A percentile compares a stretch with the other conserved stretches of the same genome.
Conservation (phyloP, 1,140 invertebrate genomes). For the Drosophila seguyi region DNA sequence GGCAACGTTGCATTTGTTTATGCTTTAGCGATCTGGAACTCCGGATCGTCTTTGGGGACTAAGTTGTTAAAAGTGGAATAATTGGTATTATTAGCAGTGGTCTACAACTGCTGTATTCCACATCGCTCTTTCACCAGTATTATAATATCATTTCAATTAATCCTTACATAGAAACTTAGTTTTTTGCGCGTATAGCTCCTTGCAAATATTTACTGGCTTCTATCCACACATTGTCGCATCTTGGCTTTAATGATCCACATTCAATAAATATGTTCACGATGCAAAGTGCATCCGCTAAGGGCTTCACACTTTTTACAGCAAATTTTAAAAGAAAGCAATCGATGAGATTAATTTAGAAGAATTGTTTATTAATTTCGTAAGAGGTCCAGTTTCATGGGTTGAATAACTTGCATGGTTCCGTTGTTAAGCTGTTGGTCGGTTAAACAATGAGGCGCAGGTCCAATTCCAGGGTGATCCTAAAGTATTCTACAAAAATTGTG, state of each 20-base stretch:
- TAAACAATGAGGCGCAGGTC: too few relatives aligned
- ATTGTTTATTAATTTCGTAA: too few relatives aligned
- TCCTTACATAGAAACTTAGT: not conserved
- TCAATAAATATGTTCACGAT: slow-evolving; percentile 1
- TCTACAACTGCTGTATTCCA: not conserved
- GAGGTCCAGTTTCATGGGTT: too few relatives aligned
- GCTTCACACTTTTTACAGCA: too few relatives aligned
- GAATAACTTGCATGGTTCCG: too few relatives aligned
- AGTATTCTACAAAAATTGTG: too few relatives aligned
- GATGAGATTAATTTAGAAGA: too few relatives aligned
- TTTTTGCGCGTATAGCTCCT: too few relatives aligned
- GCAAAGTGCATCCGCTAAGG: slow-evolving; percentile 1
- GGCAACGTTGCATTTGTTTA: not conserved
- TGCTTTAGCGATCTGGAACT: not conserved
- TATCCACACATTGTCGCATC: not conserved
- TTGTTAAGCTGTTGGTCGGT: too few relatives aligned
- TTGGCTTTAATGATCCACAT: not conserved
- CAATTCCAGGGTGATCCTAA: too few relatives aligned
- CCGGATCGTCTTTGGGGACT: not conserved
- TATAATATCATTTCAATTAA: not conserved
- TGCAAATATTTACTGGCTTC: not conserved
- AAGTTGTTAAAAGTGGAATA: not conserved
- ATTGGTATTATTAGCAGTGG: not conserved
- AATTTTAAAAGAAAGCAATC: too few relatives aligned
- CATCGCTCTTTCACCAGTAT: not conserved